phyloP scores from a whole-genome alignment of 2,888 invertebrate genomes.

The Ceraclea dissimilis region DNA sequence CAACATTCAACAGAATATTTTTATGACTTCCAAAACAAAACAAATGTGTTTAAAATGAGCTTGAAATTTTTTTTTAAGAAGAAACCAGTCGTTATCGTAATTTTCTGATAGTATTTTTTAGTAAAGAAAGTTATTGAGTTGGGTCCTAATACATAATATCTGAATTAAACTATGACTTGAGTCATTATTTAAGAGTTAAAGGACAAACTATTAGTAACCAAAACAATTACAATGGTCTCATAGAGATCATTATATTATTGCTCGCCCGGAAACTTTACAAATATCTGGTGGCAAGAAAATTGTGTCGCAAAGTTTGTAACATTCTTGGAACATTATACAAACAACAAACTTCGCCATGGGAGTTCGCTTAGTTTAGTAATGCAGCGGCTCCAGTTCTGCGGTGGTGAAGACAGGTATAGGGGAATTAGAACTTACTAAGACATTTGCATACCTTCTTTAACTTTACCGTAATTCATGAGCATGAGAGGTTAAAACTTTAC shows the following conservation, averaged over 20 bases:
- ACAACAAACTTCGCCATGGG: not conserved
- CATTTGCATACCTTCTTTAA: not conserved
- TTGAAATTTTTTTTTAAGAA: too few relatives aligned
- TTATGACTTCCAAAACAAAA: too few relatives aligned
- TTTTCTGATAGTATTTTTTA: too few relatives aligned
- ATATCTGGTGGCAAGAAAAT: slow-evolving; percentile 1
- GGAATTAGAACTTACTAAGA: not conserved
- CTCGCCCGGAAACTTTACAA: not conserved
- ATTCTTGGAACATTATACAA: not conserved
- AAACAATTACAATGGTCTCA: not conserved
- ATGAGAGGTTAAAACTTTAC: not conserved
- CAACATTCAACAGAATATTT: too few relatives aligned
- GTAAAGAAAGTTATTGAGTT: too few relatives aligned
- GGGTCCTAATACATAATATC: too few relatives aligned
- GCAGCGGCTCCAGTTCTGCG: not conserved
- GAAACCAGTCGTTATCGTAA: too few relatives aligned
- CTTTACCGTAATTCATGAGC: not conserved
- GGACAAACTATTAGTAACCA: not conserved
- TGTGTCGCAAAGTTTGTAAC: not conserved
- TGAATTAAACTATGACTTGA: too few relatives aligned
- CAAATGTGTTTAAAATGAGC: too few relatives aligned
- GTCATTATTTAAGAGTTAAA: too few relatives aligned
- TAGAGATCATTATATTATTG: not conserved
- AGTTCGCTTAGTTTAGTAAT: not conserved
- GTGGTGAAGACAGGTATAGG: not conserved